phyloP scores from a whole-genome alignment of 2,797 vertebrate species.

The Picus viridis region DNA sequence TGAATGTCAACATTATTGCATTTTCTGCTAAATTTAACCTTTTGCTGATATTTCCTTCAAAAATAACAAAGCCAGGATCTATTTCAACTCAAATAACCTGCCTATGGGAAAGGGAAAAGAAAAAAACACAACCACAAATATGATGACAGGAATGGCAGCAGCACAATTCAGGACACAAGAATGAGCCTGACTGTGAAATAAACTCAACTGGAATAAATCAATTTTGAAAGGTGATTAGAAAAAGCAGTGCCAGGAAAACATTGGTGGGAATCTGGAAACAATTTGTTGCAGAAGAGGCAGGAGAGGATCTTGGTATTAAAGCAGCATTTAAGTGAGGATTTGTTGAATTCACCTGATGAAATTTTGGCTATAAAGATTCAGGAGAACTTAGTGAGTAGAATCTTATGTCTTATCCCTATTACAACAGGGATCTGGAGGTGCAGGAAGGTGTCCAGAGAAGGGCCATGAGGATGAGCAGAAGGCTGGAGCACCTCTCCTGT shows the following conservation, averaged over 20 bases:
- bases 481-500: too few species aligned
- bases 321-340: background rate
- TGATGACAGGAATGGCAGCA: background rate
- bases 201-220: constrained; percentile 48
- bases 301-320: constrained; percentile 37
- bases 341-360: constrained; percentile 12
- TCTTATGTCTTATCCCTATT: too few species aligned
- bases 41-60: background rate
- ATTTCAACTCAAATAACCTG: background rate
- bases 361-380: too few species aligned
- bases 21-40: background rate
- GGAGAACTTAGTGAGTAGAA: too few species aligned
- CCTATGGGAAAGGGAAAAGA: background rate
- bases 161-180: background rate
- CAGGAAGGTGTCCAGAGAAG: too few species aligned
- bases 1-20: background rate
- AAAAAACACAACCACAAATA: background rate
- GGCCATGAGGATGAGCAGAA: too few species aligned
- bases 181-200: constrained; percentile 28
- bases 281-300: constrained; percentile 38
- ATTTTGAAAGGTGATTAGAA: constrained; percentile 60
- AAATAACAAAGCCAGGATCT: background rate
- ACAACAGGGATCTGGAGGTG: too few species aligned
- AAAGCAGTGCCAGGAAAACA: constrained; percentile 56
- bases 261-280: constrained; percentile 59